A percentile compares a stretch with the other conserved stretches of the same genome.
These are phyloP conservation scores for Aulostomus chinensis DNA, from an alignment of 2,797 vertebrate species.

Conservation along the genomic window DNA sequence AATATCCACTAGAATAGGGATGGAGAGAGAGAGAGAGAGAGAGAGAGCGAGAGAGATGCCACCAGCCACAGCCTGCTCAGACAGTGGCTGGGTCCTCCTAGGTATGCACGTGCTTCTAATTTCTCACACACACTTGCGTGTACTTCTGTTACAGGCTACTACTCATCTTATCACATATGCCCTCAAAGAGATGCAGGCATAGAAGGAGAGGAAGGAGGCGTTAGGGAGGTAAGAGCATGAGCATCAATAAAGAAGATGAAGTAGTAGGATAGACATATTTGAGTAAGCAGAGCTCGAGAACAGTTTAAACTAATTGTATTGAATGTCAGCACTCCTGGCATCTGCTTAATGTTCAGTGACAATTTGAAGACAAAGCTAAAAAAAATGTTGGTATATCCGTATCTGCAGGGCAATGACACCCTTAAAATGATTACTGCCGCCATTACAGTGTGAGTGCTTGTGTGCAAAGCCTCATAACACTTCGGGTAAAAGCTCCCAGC, in stretches of 20 bases:
- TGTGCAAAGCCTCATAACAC: too few relatives aligned
- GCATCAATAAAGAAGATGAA: conserved; percentile 6
- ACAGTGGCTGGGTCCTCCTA: conserved; percentile 18
- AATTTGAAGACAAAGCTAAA: too few relatives aligned
- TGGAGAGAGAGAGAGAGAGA: neutral
- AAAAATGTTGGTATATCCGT: too few relatives aligned
- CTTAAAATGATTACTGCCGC: too few relatives aligned
- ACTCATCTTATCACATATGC: conserved; percentile 18
- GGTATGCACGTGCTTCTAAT: conserved; percentile 9
- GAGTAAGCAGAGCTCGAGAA: too few relatives aligned
- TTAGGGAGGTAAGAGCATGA: conserved; percentile 11
- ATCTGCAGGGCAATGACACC: too few relatives aligned
- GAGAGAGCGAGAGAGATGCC: conserved; percentile 9
- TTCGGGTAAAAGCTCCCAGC: too few relatives aligned
- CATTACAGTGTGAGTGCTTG: too few relatives aligned
- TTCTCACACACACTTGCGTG: conserved; percentile 12
- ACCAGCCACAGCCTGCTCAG: neutral
- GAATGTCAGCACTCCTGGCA: too few relatives aligned
- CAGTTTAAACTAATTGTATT: too few relatives aligned
- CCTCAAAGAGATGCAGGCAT: conserved; percentile 1
- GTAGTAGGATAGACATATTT: neutral
- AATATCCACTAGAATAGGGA: too few relatives aligned
- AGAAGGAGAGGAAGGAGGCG: neutral
- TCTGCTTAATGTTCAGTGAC: too few relatives aligned
- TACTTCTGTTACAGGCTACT: conserved; percentile 7